Base-by-base conservation (phyloP, 1,140 invertebrate genomes). In the Agrilus planipennis region DNA sequence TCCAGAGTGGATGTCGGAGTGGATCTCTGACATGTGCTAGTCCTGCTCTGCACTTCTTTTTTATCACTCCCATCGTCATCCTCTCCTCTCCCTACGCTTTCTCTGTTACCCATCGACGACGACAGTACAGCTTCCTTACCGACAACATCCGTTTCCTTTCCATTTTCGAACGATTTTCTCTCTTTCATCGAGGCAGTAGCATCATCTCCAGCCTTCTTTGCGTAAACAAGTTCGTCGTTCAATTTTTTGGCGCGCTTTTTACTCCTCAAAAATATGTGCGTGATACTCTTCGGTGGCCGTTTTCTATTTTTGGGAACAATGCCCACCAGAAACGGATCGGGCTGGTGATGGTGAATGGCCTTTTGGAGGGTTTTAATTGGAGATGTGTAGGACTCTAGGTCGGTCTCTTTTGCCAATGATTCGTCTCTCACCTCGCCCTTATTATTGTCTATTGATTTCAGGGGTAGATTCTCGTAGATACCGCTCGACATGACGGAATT, bases 1-100 rank as follows among this genome's bases (percentile, higher is more conserved):
- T 70, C 67, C n/a, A 69, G 45, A 18, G 58, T 61, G 3, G 61
- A 61, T 14, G 59, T 60, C 1, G 61, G 54, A 17, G 56, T 58
- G 9, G 53, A 55, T 35, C 58, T 52, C 15, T 53, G 44, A 18
- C 53, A 55, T 9, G 39, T 38, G 12, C 15, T 27, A 39, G 51
- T 55, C 21, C 52, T 50, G 27, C 34, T n/a, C n/a, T n/a, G n/a
- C n/a, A n/a, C n/a, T n/a, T 12, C 16, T 21, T 35, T 34, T 3
- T 27, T 39, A 40, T 15, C 49, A 44, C 29, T 52, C 44, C 18
- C 36, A 9, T 45, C 45, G 10, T 48, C 44, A 15, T 42, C 44
- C 22, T 48, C 10, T 12, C 12, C 6, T 32, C 41, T 2, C 14
- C 46, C 14, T 21, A 25, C 22, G 31, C 37, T 41, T 23, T 34